Percentiles rank a stretch among this genome's conserved stretches.
Conservation (phyloP, 1,140 invertebrate species). For the Heterodera carotae region DNA sequence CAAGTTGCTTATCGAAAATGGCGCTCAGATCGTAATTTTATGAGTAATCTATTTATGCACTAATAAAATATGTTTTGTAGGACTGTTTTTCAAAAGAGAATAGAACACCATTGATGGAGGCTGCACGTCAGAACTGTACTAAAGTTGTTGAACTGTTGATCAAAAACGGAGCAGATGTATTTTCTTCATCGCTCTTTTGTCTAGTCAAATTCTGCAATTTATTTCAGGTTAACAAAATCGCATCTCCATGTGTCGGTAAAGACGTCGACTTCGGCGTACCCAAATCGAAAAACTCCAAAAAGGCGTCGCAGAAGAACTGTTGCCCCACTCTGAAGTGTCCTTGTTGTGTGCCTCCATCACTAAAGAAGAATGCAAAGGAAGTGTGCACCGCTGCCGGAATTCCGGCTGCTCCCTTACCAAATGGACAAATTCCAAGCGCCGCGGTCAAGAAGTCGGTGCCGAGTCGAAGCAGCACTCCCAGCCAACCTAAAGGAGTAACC, state of each 20-base stretch:
- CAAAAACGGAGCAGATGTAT: constrained; percentile 64
- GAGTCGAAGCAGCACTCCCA: constrained; percentile 20
- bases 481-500: neutral
- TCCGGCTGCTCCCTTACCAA: neutral
- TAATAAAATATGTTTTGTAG: constrained; percentile 32
- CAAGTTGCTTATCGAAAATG: constrained; percentile 66
- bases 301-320: constrained; percentile 16
- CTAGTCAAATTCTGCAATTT: constrained; percentile 9
- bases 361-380: constrained; percentile 28
- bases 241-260: constrained; percentile 8
- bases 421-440: constrained; percentile 1
- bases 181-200: neutral
- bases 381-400: constrained; percentile 31
- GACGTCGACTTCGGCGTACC: constrained; percentile 15
- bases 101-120: constrained; percentile 70
- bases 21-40: constrained; percentile 66
- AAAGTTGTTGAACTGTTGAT: constrained; percentile 69
- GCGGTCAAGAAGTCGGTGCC: neutral
- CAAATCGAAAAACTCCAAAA: constrained; percentile 24
- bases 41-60: constrained; percentile 6
- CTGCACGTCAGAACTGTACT: constrained; percentile 68
- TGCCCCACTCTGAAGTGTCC: constrained; percentile 25
- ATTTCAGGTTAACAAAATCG: constrained; percentile 35
- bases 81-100: constrained; percentile 66
- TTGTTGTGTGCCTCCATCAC: constrained; percentile 24